Base-by-base conservation (phyloP, 2,113 vertebrate genomes). In the Phaetusa simplex region DNA sequence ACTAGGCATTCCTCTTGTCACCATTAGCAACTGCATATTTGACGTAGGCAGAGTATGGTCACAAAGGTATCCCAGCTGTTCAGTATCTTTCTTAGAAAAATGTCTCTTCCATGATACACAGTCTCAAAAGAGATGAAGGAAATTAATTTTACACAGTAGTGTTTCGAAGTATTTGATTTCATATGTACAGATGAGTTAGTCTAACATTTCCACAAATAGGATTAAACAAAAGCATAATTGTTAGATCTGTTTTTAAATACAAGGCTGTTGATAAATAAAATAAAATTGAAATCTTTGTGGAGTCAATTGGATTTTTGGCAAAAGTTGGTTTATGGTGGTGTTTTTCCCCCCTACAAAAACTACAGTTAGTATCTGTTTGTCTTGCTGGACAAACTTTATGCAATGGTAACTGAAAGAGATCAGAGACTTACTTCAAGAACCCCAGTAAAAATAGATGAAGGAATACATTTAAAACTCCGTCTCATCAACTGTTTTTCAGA, bases 51-150 rank as follows among this genome's bases (percentile, higher is more conserved):
- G 42, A 29, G 66, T 19, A 58, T 5, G 4, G 49, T 30, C 36
- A 89, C 29, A 61, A 36, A 74, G 12, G 77, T 86, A 29, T 27
- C 66, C 24, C 40, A 73, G 5, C 3, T 20, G 12, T 59, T 21
- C 21, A 47, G 12, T 34, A 40, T 30, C 16, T 77, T 72, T 71
- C 61, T 79, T 58, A 58, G 47, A 65, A 80, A 56, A 15, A 14
- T 0, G 0, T 70, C 49, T 7, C 8, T 58, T 78, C 6, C 5
- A 11, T 59, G 12, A 17, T 23, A 40, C 4, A 7, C 18, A 73
- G 30, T 38, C 27, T 78, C 22, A 50, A 90, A 52, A 85, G 20
- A 53, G 34, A 67, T 36, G 5, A 49, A 73, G 6, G 11, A 82
- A 64, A 73, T 58, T 56, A 56, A 73, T 59, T 42, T 38, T 29